Conservation (phyloP, 2,888 invertebrate genomes). For the Lepidochitona cinerea region DNA sequence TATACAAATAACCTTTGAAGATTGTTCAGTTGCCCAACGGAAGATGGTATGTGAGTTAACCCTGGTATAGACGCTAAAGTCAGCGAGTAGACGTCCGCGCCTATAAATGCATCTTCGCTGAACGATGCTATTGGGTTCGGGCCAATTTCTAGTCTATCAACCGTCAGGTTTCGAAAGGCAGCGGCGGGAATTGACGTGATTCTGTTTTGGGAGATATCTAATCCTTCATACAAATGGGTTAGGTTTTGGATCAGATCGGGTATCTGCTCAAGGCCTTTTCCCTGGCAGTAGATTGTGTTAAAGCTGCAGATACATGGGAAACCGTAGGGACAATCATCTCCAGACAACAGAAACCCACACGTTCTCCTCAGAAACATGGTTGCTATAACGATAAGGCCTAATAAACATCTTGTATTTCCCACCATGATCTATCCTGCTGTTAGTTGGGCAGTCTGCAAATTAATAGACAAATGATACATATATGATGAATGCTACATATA, state of each 20-base stretch:
- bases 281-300: background rate
- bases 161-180: background rate
- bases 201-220: background rate
- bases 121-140: background rate
- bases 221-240: background rate
- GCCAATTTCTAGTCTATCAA: background rate
- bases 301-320: background rate
- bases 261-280: background rate
- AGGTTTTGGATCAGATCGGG: background rate
- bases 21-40: background rate
- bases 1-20: background rate
- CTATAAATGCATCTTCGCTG: background rate
- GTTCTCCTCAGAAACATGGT: no score
- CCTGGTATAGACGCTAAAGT: background rate
- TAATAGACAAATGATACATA: no score
- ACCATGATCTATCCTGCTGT: no score
- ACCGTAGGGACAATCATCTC: background rate
- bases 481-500: no score
- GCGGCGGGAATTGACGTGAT: background rate
- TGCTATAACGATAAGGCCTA: no score
- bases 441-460: no score
- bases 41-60: background rate
- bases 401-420: no score
- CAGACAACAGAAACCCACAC: background rate
- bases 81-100: background rate